Percentiles rank a stretch among this genome's conserved stretches.
Evolutionary conservation across 2,797 vertebrate species (phyloP).

Genomic region (Parambassis ranga): DNA sequence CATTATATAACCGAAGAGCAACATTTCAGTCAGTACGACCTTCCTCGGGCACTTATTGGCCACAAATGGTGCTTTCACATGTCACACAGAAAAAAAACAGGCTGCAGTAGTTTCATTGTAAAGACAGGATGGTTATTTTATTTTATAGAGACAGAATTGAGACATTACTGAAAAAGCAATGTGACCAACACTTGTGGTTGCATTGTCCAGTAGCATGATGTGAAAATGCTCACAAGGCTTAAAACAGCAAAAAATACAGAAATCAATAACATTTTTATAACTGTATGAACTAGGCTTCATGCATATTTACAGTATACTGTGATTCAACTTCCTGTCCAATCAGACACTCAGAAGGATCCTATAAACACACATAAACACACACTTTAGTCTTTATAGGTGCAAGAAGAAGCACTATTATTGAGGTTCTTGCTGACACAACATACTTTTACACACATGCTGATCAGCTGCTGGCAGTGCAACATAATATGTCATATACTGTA

Average conservation of each 20-base stretch:
- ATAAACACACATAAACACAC: constrained; percentile 15
- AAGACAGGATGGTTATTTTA: too few species aligned
- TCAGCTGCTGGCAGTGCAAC: background rate
- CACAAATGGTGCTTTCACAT: too few species aligned
- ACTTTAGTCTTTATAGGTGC: background rate
- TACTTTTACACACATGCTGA: background rate
- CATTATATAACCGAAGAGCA: background rate
- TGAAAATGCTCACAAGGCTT: too few species aligned
- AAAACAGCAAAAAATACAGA: background rate
- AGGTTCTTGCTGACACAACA: constrained; percentile 22
- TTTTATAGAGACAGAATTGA: too few species aligned
- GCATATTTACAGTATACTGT: constrained; percentile 3
- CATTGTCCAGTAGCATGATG: too few species aligned
- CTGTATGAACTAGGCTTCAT: background rate
- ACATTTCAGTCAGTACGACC: background rate
- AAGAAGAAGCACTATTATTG: background rate
- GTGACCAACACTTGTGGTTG: too few species aligned
- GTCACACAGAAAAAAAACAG: too few species aligned
- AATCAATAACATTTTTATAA: constrained; percentile 30
- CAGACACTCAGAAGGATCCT: background rate
- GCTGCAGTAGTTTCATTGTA: too few species aligned
- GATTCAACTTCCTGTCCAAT: constrained; percentile 6
- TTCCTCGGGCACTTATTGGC: too few species aligned
- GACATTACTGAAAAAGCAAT: too few species aligned
- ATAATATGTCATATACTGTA: background rate